Base-by-base conservation (phyloP, 1,140 invertebrate species). In the Ostrea denselamellosa region DNA sequence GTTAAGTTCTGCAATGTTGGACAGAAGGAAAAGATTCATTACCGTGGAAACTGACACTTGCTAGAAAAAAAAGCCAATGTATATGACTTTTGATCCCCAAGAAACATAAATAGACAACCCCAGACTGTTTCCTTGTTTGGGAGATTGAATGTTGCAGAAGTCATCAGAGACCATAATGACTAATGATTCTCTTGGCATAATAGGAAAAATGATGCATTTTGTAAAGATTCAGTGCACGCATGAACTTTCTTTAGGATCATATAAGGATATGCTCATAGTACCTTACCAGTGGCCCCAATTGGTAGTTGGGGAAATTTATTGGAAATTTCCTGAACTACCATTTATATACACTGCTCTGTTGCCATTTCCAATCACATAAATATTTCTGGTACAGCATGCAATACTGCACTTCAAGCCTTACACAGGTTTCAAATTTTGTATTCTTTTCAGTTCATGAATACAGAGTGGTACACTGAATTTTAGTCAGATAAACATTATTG, bases 101-200 rank as follows among this genome's bases (percentile, higher is more conserved):
- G 68, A 77, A 8, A 68, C 65, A 28, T 77, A 77, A 77, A 77
- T 77, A 77, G 25, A 77, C 68, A 28, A 34, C 22, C 10, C 22
- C 68, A 77, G 68, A 77, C 68, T 77, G 10, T 34, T 19, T 77
- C 68, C 68, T 77, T 77, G 25, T 77, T 77, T 14, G 68, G 68
- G 12, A 77, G 68, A 77, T 28, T 77, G 22, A 77, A 77, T 77
- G 28, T 77, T 77, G 68, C 68, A 77, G 68, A 77, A 77, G 68
- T 77, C 68, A 77, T 77, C 28, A 14, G 68, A 77, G 68, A 77
- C 68, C 68, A 77, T 77, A 28, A 77, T 77, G 68, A 77, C 68
- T 77, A 77, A 77, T 77, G 68, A 77, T 25, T 77, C 68, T 77
- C 68, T 77, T 77, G 68, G 8, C 68, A 28, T 77, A 77, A 77